Percentiles rank a stretch among this genome's conserved stretches.
phyloP scores from a whole-genome alignment of 2,888 invertebrate species.

The Agrotis puta region DNA sequence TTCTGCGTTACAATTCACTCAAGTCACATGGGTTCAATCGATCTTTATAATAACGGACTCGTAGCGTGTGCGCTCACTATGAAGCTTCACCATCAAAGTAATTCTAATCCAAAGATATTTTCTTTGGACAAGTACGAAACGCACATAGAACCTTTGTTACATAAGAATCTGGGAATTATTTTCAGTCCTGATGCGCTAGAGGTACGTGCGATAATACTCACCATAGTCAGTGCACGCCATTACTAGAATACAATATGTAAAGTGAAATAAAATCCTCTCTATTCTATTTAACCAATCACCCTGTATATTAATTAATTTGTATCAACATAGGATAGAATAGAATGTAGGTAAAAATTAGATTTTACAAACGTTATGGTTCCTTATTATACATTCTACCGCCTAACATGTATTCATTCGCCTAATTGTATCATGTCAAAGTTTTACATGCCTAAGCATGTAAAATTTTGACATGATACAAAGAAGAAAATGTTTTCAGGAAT shows the following conservation, averaged over 20 bases:
- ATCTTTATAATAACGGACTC: slow-evolving; percentile 87
- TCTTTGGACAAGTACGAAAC: slow-evolving; percentile 85
- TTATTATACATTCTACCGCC: too few relatives aligned
- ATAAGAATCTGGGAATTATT: slow-evolving; percentile 83
- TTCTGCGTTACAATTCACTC: slow-evolving; percentile 84
- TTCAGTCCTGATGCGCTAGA: slow-evolving; percentile 83
- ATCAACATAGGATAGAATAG: too few relatives aligned
- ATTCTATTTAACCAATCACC: too few relatives aligned
- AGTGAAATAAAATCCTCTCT: too few relatives aligned
- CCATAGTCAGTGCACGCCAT: background rate
- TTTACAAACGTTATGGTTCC: too few relatives aligned
- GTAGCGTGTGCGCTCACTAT: slow-evolving; percentile 83
- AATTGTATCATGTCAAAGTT: too few relatives aligned
- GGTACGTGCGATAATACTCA: slow-evolving; percentile 68
- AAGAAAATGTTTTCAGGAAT: slow-evolving; percentile 83
- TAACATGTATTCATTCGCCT: too few relatives aligned
- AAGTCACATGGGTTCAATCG: slow-evolving; percentile 77
- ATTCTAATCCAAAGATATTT: slow-evolving; percentile 80
- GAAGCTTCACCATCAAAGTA: slow-evolving; percentile 82
- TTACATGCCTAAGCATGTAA: too few relatives aligned
- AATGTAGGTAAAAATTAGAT: too few relatives aligned
- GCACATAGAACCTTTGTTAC: slow-evolving; percentile 84
- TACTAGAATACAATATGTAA: too few relatives aligned
- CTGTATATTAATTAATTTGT: too few relatives aligned
- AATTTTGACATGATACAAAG: too few relatives aligned